These are phyloP conservation scores for Callyntrura guangdongensis DNA, from an alignment of 2,888 invertebrate species.

Conservation along the genomic window DNA sequence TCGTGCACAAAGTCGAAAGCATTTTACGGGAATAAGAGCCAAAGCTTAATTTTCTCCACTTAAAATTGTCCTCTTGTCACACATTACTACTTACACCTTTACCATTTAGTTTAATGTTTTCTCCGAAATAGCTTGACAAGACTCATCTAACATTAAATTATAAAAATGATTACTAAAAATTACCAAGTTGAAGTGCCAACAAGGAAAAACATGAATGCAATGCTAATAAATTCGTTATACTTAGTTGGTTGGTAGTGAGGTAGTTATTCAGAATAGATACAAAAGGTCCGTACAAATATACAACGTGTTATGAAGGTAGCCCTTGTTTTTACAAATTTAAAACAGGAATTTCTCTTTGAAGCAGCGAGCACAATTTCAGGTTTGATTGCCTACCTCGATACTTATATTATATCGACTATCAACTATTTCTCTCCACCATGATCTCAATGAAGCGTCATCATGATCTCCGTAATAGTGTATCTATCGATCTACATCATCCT, in stretches of 20 bases:
- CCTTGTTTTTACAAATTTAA: conserved; percentile 28
- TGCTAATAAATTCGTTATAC: background rate
- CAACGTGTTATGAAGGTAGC: background rate
- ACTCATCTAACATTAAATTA: too few species aligned
- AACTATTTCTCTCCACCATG: conserved; percentile 6
- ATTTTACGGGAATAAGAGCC: too few species aligned
- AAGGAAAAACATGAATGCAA: background rate
- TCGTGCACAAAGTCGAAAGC: too few species aligned
- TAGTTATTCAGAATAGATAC: too few species aligned
- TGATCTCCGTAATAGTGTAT: background rate
- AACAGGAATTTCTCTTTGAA: conserved; percentile 62
- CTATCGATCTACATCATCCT: background rate
- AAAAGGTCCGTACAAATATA: background rate
- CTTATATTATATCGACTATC: background rate
- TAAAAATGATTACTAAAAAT: too few species aligned
- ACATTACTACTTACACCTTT: too few species aligned
- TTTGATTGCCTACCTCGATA: conserved; percentile 60
- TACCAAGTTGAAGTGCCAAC: too few species aligned
- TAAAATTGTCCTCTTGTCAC: too few species aligned
- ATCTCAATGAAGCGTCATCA: background rate
- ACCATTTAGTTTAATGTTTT: too few species aligned
- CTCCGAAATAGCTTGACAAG: too few species aligned
- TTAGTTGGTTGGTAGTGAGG: background rate
- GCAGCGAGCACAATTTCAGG: conserved; percentile 64
- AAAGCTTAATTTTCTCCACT: too few species aligned